Conservation (phyloP, 2,113 vertebrate species). For the Chaetura pelagica region DNA sequence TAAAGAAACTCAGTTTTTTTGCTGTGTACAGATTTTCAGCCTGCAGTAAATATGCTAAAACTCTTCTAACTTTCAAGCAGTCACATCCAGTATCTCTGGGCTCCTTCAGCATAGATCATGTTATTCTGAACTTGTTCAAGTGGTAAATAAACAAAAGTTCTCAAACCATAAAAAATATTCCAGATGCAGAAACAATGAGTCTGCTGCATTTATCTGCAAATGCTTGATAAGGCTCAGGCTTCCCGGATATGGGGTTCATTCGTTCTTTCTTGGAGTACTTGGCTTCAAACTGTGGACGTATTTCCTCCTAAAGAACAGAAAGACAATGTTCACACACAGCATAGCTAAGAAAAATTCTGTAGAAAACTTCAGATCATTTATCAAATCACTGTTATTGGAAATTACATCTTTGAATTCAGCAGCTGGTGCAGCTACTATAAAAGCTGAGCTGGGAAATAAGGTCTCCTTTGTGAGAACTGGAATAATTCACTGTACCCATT, state of each 20-base stretch:
- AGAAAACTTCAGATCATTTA: background rate
- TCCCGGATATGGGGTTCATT: slow-evolving; percentile 93
- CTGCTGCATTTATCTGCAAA: slow-evolving; percentile 95
- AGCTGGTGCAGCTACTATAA: background rate
- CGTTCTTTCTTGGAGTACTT: slow-evolving; percentile 95
- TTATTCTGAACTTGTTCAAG: background rate
- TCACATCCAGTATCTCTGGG: background rate
- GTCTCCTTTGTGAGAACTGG: background rate
- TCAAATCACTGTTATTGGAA: background rate
- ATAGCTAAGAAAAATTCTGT: background rate
- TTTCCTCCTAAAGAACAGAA: slow-evolving; percentile 86
- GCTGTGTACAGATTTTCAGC: background rate
- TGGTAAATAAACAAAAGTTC: slow-evolving; percentile 37
- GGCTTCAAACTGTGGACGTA: slow-evolving; percentile 94
- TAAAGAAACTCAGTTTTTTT: background rate
- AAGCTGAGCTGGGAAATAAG: background rate
- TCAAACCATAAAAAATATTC: slow-evolving; percentile 96
- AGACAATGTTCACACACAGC: slow-evolving; percentile 12
- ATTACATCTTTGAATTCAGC: background rate
- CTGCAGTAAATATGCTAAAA: background rate
- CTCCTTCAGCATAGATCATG: background rate
- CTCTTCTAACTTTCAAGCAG: background rate
- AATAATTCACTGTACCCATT: background rate
- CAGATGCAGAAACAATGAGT: slow-evolving; percentile 90
- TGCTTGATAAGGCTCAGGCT: slow-evolving; percentile 92